Percentiles rank a stretch among this genome's conserved stretches.
These are phyloP conservation scores for Pocillopora damicornis DNA, from an alignment of 64 coral and sea anemone species.

Conservation along the genomic window DNA sequence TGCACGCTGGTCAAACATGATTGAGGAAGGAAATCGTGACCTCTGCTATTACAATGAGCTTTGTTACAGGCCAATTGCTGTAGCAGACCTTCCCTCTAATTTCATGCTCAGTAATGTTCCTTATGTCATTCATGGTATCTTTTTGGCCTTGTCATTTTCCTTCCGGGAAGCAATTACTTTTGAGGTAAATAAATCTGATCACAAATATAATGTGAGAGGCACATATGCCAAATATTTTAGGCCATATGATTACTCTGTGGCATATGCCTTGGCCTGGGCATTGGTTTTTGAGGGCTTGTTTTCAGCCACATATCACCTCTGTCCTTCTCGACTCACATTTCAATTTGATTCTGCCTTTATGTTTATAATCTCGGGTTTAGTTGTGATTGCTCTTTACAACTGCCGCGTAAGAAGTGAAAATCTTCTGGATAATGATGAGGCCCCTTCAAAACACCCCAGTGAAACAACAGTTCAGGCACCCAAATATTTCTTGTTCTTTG, in stretches of 20 bases:
- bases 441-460: conserved; percentile 14
- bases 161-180: conserved; percentile 70
- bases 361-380: conserved; percentile 87
- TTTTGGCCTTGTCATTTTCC: conserved; percentile 60
- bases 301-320: conserved; percentile 85
- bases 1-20: conserved; percentile 85
- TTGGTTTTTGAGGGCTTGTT: conserved; percentile 85
- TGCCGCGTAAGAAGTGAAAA: conserved; percentile 33
- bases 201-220: not conserved
- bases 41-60: conserved; percentile 89
- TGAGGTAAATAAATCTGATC: not conserved
- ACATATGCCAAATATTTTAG: not conserved
- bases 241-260: conserved; percentile 82
- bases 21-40: conserved; percentile 68
- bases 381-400: conserved; percentile 74
- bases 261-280: conserved; percentile 77
- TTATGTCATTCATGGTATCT: conserved; percentile 70
- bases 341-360: conserved; percentile 96
- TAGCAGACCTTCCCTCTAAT: conserved; percentile 87
- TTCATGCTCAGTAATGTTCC: conserved; percentile 88
- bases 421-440: not conserved
- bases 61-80: conserved; percentile 86
- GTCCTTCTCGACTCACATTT: conserved; percentile 84
- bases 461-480: conserved; percentile 75
- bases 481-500: conserved; percentile 94